phyloP scores from a whole-genome alignment of 2,797 vertebrate species.

The Sebastes kiyomatsui region DNA sequence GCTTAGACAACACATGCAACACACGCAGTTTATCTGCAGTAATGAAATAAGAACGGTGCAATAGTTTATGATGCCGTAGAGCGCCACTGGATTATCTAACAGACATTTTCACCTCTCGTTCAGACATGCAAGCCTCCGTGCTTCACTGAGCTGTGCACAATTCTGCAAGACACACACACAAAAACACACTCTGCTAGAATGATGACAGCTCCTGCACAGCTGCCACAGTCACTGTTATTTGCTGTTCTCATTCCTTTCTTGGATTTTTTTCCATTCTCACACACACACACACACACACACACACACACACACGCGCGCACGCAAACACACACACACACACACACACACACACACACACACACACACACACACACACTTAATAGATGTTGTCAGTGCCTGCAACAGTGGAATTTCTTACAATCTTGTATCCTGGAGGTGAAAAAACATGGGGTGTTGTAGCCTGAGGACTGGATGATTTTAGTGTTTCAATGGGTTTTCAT shows the following conservation, averaged over 20 bases:
- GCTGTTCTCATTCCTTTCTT: constrained; percentile 4
- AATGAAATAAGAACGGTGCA: not conserved
- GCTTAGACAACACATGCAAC: not conserved
- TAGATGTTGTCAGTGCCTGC: not conserved
- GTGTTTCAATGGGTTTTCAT: not conserved
- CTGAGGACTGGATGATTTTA: not conserved
- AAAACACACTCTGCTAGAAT: not conserved
- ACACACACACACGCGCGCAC: fast-evolving
- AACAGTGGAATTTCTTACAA: not conserved
- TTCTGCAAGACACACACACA: constrained; percentile 1
- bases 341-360: fast-evolving
- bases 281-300: not conserved
- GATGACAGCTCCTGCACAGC: constrained; percentile 33
- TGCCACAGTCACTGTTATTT: constrained; percentile 18
- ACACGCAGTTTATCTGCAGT: not conserved
- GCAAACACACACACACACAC: not conserved
- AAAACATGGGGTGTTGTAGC: not conserved
- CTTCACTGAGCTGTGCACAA: not conserved
- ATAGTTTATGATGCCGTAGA: not conserved
- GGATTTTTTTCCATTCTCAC: not conserved
- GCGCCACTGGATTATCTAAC: not conserved
- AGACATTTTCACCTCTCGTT: constrained; percentile 18
- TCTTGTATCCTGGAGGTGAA: not conserved
- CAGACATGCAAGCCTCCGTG: not conserved
- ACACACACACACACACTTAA: not conserved